Evolutionary conservation across 2,888 invertebrate genomes (phyloP), one percentile per base, ranked within the genome.

Genomic region (Pardosa pseudoannulata): DNA sequence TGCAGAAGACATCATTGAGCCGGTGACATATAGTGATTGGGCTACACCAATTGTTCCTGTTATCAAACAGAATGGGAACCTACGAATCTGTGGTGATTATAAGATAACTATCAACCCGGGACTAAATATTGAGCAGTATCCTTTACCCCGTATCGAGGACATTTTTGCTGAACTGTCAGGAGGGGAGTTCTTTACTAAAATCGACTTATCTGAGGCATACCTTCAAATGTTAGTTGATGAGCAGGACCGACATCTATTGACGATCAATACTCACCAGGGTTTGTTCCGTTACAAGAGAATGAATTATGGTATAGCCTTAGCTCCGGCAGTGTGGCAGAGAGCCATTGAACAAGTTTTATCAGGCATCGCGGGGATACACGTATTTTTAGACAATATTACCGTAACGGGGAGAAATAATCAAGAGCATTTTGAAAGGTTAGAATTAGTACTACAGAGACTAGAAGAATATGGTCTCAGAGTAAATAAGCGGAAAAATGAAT

Each of bases 221-320:
- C 89, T 91, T 87, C 91, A 91, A 80, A 64, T 91, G 29, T 90
- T 90, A 89, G 88, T 91, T 36, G 89, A 90, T 36, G 90, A 89
- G 3, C 90, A 90, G 29, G 89, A 90, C 85, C 88, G 89, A 79
- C 88, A 91, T 27, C 88, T 90, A 19, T 73, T 91, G 23, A 91
- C 91, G 0, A 88, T 91, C 72, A 91, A 82, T 85, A 91, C 91
- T 1, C 91, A 90, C 78, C 90, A 90, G 78, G 91, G 91, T 1
- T 78, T 91, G n/a, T 91, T 89, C 87, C 85, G 89, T 73, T 90
- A 89, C 70, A 91, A 89, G 9, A 81, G 91, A 32, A 72, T 91
- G 68, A 89, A 90, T 89, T 91, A 90, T 83, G 91, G 91, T 1
- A 79, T 91, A 3, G 89, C 91, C 0, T 88, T 90, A 73, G 91